These are phyloP conservation scores for Bolinopsis microptera DNA, from an alignment of 37 sponge, comb jelly and placozoan genomes.

Conservation along the genomic window DNA sequence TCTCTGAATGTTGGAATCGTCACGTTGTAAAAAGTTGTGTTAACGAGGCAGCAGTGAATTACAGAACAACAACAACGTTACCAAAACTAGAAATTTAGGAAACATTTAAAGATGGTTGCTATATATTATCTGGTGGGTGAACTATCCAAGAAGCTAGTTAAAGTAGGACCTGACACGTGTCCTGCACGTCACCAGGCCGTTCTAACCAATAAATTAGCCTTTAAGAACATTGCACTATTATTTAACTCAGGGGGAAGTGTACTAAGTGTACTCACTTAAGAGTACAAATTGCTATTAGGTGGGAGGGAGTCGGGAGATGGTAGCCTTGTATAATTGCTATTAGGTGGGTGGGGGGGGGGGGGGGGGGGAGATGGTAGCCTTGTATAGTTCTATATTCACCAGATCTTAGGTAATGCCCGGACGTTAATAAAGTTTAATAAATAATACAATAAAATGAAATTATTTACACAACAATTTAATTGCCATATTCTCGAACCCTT, in stretches of 20 bases:
- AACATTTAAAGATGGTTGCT: too few species aligned
- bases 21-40: not conserved
- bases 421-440: conserved; percentile 17
- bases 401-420: not conserved
- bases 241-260: too few species aligned
- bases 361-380: not conserved
- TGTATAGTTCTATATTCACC: not conserved
- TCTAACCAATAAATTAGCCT: not conserved
- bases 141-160: not conserved
- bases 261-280: too few species aligned
- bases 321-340: not conserved
- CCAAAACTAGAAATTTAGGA: not conserved
- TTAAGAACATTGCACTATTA: not conserved
- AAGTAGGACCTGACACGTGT: not conserved
- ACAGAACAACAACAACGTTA: not conserved
- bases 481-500: not conserved
- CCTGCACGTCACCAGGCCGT: not conserved
- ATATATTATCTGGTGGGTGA: not conserved
- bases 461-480: conserved; percentile 37
- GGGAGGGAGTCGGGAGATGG: not conserved
- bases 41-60: not conserved
- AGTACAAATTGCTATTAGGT: too few species aligned
- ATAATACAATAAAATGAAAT: conserved; percentile 54
- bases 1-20: not conserved
- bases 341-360: not conserved